phyloP scores from a whole-genome alignment of 1,140 invertebrate genomes.

The Orchestia grillus region DNA sequence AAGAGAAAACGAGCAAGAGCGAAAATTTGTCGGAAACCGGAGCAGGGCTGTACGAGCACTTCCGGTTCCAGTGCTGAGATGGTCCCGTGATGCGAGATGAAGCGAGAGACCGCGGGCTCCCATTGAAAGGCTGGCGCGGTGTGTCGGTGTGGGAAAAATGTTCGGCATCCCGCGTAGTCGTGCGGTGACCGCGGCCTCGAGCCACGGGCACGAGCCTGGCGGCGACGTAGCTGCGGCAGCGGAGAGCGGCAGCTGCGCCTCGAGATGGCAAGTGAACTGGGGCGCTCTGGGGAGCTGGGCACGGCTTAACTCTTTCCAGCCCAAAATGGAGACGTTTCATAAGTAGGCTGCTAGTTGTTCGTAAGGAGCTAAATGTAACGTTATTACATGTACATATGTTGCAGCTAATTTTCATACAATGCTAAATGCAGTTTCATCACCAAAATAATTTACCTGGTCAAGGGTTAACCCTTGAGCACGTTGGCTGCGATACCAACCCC shows the following conservation, averaged over 20 bases:
- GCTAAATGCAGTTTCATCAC: no score
- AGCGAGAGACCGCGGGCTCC: background rate
- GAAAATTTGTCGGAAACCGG: background rate
- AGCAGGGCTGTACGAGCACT: background rate
- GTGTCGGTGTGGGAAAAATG: background rate
- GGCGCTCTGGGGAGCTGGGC: background rate
- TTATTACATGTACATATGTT: no score
- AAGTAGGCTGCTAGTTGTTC: no score
- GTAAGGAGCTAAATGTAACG: no score
- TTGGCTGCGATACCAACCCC: no score
- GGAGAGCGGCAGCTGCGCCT: background rate
- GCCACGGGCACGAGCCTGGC: slow-evolving; percentile 8
- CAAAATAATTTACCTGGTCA: no score
- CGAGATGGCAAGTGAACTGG: background rate
- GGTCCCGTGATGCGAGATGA: background rate
- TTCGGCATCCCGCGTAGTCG: background rate
- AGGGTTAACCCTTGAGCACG: no score
- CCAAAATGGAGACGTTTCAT: background rate
- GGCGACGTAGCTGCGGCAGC: background rate
- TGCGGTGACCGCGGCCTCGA: background rate
- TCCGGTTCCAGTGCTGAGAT: background rate
- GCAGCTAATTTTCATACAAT: no score
- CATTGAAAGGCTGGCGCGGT: background rate
- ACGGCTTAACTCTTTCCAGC: background rate
- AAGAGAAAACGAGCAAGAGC: background rate